These are phyloP conservation scores for Drosophila lacteicornis DNA, from an alignment of 1,140 invertebrate genomes.

Conservation along the genomic window DNA sequence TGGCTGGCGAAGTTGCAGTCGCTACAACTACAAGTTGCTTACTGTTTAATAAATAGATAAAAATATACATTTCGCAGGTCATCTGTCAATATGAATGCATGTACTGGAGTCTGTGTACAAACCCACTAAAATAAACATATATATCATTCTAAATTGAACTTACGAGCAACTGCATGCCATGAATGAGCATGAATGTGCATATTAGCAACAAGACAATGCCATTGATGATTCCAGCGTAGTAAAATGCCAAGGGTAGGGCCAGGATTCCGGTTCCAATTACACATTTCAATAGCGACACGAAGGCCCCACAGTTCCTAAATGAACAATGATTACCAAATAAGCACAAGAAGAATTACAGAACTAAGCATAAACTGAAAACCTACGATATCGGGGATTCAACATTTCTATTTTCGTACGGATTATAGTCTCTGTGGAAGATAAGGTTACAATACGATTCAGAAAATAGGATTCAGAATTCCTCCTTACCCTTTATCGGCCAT, in stretches of 20 bases:
- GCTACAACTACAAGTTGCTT: too few relatives aligned
- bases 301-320: conserved; percentile 7
- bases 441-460: too few relatives aligned
- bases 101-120: too few relatives aligned
- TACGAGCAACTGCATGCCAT: conserved; percentile 47
- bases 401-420: conserved; percentile 46
- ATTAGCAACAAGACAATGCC: conserved; percentile 12
- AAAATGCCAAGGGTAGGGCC: conserved; percentile 46
- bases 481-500: conserved; percentile 34
- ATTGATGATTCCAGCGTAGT: conserved; percentile 16
- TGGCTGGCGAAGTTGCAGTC: too few relatives aligned
- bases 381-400: conserved; percentile 39
- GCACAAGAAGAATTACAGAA: too few relatives aligned
- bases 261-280: conserved; percentile 49
- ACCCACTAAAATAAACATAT: too few relatives aligned
- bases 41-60: too few relatives aligned
- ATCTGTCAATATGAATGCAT: too few relatives aligned
- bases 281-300: conserved; percentile 36
- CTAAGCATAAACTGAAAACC: not conserved
- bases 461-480: fast-evolving
- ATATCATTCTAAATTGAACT: too few relatives aligned
- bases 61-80: too few relatives aligned
- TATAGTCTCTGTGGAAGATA: conserved; percentile 2
- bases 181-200: conserved; percentile 18
- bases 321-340: not conserved